A percentile compares a stretch with the other conserved stretches of the same genome.
These are phyloP conservation scores for Agonopterix subpropinquella DNA, from an alignment of 2,888 invertebrate species.

Conservation along the genomic window DNA sequence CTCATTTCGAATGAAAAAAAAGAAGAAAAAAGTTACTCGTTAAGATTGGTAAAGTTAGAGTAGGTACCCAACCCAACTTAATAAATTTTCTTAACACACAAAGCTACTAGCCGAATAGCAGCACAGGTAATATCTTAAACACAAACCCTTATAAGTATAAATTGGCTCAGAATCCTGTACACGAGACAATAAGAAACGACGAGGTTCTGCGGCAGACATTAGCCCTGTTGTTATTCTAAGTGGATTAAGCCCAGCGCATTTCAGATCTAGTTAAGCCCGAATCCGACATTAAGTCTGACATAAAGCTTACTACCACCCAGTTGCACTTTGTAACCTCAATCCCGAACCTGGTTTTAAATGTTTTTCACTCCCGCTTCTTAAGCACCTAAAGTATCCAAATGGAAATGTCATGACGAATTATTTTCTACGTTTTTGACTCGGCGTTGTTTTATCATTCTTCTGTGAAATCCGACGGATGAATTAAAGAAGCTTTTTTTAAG, in stretches of 20 bases:
- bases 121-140: too few species aligned
- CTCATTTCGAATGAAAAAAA: too few species aligned
- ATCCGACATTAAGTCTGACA: conserved; percentile 60
- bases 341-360: conserved; percentile 17
- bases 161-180: neutral
- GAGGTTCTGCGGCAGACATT: conserved; percentile 36
- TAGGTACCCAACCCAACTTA: too few species aligned
- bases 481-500: too few species aligned
- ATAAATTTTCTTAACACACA: too few species aligned
- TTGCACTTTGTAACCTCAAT: conserved; percentile 51
- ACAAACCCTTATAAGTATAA: neutral
- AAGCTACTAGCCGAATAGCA: too few species aligned
- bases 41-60: too few species aligned
- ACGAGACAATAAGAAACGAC: conserved; percentile 2
- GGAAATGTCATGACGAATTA: conserved; percentile 9
- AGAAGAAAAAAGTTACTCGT: too few species aligned
- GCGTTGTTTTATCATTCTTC: too few species aligned
- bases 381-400: conserved; percentile 10
- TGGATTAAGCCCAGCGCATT: conserved; percentile 70
- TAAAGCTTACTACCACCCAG: conserved; percentile 36
- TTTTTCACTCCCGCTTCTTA: conserved; percentile 7
- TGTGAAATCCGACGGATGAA: too few species aligned
- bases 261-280: conserved; percentile 66
- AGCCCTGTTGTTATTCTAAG: conserved; percentile 69
- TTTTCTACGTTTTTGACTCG: too few species aligned